Evolutionary conservation across 2,888 invertebrate species (phyloP), one percentile per base, ranked within the genome.

Genomic region (Agrotis segetum): DNA sequence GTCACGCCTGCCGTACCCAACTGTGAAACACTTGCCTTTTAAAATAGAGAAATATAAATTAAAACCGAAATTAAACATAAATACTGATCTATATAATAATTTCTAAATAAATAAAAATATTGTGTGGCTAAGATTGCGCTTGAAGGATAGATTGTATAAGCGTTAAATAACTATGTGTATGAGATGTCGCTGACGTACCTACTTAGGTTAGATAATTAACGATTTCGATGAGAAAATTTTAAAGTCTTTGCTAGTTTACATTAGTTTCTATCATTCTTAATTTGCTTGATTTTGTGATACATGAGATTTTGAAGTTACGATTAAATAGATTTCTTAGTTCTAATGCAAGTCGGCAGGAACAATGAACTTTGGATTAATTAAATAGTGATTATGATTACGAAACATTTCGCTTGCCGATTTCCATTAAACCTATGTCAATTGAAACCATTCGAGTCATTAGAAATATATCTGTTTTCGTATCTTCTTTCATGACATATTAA

Each of bases 111-210:
- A 68, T 40, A 40, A 21, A 79, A 77, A 80, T 78, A 85, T 77
- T 76, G 74, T 80, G 76, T 83, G 77, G 77, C 75, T 83, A 80
- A 78, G 67, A 69, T 67, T 71, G 71, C 85, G 85, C 85, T 85
- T 84, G 74, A 73, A 79, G 64, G 67, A 78, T 79, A 72, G 77
- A 77, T 77, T 78, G 78, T 79, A 74, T 79, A 83, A 85, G 84
- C 67, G 79, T 81, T 83, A 76, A 78, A 73, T 74, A 75, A 83
- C 72, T 81, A 75, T 76, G 76, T 88, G 81, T 84, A 82, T 86
- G 83, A 85, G 70, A 86, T 86, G 82, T 83, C 78, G 81, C 86
- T 88, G 79, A 86, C 81, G 87, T 87, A 88, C 84, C 86, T 85
- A 83, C 68, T 82, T 89, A 88, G 87, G 88, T 85, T 88, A 88